phyloP scores from a whole-genome alignment of 2,888 invertebrate genomes.

The Lutraria lutraria region DNA sequence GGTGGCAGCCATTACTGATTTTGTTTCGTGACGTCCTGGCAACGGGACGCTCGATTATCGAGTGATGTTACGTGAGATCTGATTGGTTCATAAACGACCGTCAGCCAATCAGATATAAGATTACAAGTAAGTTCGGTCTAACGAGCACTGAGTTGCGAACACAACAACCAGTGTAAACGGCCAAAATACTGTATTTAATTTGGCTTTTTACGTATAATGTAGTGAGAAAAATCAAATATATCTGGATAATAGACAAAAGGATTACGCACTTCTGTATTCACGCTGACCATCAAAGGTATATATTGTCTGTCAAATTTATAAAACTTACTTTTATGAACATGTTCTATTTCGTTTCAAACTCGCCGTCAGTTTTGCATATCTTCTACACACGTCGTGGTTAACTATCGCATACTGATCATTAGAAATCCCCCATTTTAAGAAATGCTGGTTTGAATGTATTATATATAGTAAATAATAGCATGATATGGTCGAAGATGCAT shows the following conservation, averaged over 20 bases:
- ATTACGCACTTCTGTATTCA: background rate
- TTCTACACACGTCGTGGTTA: no score
- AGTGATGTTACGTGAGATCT: slow-evolving; percentile 29
- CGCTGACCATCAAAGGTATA: slow-evolving; percentile 60
- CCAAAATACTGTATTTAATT: slow-evolving; percentile 41
- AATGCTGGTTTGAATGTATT: no score
- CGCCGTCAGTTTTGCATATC: background rate
- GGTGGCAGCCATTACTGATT: slow-evolving; percentile 76
- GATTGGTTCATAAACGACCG: slow-evolving; percentile 58
- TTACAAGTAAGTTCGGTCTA: slow-evolving; percentile 37
- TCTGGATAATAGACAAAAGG: background rate
- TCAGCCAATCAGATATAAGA: slow-evolving; percentile 65
- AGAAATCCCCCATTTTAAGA: no score
- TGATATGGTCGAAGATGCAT: no score
- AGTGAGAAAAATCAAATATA: background rate
- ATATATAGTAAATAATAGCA: no score
- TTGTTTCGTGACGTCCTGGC: slow-evolving; percentile 82
- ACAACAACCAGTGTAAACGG: slow-evolving; percentile 65
- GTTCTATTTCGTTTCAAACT: slow-evolving; percentile 24
- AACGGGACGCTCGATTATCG: slow-evolving; percentile 69
- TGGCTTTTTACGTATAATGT: slow-evolving; percentile 31
- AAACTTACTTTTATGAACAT: background rate
- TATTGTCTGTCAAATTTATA: background rate
- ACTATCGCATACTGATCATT: no score
- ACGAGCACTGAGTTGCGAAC: slow-evolving; percentile 59